Evolutionary conservation across 2,888 invertebrate genomes (phyloP), one percentile per base, ranked within the genome.

Genomic region (Dynastes tityus): DNA sequence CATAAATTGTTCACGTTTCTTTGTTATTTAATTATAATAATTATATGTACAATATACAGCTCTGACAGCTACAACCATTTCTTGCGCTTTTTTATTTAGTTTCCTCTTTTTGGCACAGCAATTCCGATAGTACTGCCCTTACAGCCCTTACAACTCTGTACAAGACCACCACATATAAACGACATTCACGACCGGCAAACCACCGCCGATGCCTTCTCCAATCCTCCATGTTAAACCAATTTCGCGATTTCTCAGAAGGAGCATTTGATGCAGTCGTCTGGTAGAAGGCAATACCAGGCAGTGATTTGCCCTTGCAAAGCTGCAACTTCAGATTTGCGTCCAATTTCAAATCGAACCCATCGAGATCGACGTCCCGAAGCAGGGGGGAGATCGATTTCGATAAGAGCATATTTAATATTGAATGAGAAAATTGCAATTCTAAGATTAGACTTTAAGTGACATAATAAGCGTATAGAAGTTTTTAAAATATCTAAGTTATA

Each of bases 31-130:
- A 76, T 77, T 74, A 79, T 76, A 79, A 80, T 79, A 78, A 79
- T 77, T 81, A 80, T 81, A 80, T 78, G 84, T 88, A 88, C 88
- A 88, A 85, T 87, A 87, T 87, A 88, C 87, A 87, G 85, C 85
- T 82, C 81, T 81, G 80, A 82, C 80, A 82, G 83, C 83, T 83
- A 74, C 73, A 83, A 85, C 85, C 85, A 84, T 85, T 85, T 68
- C 51, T 68, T 68, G 16, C 37, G 29, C 27, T 45, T 67, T 67
- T 40, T 40, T 40, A 45, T 67, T 45, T 67, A 40, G 22, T 67
- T 67, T 68, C 29, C 16, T 29, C 29, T 85, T 84, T 84, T 87
- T 86, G 87, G 86, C 87, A 86, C 86, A 83, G 84, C 81, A 83
- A 82, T 82, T 83, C 83, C 82, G 86, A 86, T 86, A 86, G 85